These are phyloP conservation scores for Hylaeus anthracinus DNA, from an alignment of 1,140 invertebrate species.

Conservation along the genomic window DNA sequence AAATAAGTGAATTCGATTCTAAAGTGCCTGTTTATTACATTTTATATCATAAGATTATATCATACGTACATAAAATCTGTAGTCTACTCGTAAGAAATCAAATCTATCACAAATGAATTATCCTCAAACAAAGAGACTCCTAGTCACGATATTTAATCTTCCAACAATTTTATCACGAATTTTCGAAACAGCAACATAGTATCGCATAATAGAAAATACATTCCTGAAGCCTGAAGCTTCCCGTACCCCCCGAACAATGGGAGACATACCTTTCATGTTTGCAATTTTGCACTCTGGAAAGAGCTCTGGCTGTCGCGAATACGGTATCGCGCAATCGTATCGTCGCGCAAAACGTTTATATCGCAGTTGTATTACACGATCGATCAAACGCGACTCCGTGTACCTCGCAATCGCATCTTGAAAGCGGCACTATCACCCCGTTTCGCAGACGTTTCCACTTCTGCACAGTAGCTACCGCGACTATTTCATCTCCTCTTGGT, in stretches of 20 bases:
- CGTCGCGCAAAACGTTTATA: background rate
- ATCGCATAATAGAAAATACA: no score
- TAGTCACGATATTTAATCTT: no score
- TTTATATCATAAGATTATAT: no score
- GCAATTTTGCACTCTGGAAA: background rate
- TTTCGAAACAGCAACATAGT: no score
- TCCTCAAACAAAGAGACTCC: no score
- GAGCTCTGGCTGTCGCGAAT: background rate
- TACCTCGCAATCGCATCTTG: conserved; percentile 1
- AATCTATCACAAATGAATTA: no score
- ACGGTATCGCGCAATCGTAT: background rate
- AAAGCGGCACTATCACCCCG: background rate
- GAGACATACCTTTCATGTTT: background rate
- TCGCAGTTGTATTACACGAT: background rate
- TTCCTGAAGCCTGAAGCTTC: background rate
- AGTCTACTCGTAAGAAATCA: no score
- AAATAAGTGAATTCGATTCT: background rate
- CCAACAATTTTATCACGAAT: no score
- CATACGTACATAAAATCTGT: no score
- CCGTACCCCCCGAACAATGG: no score
- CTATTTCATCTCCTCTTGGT: background rate
- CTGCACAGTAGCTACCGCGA: no score
- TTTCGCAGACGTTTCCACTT: conserved; percentile 6
- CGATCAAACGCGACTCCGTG: conserved; percentile 5
- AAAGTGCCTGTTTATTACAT: no score